Conservation (phyloP, 2,888 invertebrate species). For the Gibbula magus region DNA sequence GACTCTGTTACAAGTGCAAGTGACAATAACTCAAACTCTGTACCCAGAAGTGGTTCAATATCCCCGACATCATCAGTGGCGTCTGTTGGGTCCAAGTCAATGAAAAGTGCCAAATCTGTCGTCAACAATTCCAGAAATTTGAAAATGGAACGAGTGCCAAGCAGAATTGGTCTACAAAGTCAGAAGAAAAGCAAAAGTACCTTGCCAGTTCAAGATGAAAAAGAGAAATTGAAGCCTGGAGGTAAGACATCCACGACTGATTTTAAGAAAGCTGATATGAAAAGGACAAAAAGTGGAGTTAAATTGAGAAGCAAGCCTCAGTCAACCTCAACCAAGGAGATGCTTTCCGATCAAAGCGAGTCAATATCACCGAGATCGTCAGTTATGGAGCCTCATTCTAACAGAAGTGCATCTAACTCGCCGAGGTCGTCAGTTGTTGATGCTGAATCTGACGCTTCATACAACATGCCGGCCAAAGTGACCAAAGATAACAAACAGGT, state of each 20-base stretch:
- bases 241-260: background rate
- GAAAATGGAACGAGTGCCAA: background rate
- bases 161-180: background rate
- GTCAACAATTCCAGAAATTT: background rate
- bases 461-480: background rate
- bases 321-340: no score
- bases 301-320: no score
- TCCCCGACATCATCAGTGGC: background rate
- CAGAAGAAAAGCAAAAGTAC: background rate
- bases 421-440: constrained; percentile 15
- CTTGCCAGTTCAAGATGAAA: background rate
- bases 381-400: no score
- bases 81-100: background rate
- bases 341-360: no score
- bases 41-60: background rate
- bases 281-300: background rate
- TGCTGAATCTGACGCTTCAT: background rate
- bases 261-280: background rate
- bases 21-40: background rate
- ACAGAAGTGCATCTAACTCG: background rate
- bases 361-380: no score
- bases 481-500: background rate
- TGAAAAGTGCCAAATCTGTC: background rate
- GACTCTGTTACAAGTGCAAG: background rate
- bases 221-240: background rate